Evolutionary conservation across 30 jellyfish, hydroid and myxozoan species (phyloP).

Genomic region (Chrysaora quinquecirrha): DNA sequence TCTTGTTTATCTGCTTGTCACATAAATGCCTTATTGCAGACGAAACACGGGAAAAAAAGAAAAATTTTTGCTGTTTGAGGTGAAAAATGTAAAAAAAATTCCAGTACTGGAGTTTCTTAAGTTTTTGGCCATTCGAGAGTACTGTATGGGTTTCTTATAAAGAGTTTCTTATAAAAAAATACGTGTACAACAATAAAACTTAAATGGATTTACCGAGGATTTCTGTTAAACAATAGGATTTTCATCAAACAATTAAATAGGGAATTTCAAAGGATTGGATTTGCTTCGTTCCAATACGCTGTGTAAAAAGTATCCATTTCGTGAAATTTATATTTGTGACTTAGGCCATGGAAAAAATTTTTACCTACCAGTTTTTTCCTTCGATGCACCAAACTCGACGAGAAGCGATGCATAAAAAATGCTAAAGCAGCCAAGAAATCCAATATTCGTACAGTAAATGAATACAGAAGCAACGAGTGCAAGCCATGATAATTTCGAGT

Average conservation of each 20-base stretch:
- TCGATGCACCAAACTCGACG: slow-evolving; percentile 32
- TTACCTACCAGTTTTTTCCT: slow-evolving; percentile 50
- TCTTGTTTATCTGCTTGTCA: no score
- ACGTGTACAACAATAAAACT: not conserved
- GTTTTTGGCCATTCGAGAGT: no score
- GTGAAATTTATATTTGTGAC: not conserved
- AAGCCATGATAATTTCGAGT: slow-evolving; percentile 13
- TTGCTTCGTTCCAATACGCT: not conserved
- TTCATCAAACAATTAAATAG: no score
- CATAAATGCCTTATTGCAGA: no score
- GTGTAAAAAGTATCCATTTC: not conserved
- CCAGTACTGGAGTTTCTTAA: no score
- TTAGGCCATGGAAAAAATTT: no score
- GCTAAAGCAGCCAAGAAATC: slow-evolving; percentile 31
- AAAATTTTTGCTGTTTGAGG: no score
- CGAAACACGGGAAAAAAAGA: no score
- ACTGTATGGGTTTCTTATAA: no score
- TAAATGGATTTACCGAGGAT: not conserved
- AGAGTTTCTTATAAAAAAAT: no score
- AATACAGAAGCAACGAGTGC: slow-evolving; percentile 31
- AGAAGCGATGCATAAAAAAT: slow-evolving; percentile 34
- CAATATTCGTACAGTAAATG: slow-evolving; percentile 22
- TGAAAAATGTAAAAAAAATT: no score
- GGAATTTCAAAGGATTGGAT: not conserved
- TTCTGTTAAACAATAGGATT: no score